These are phyloP conservation scores for Sycophaga agraensis DNA, from an alignment of 1,140 invertebrate species.

Conservation along the genomic window DNA sequence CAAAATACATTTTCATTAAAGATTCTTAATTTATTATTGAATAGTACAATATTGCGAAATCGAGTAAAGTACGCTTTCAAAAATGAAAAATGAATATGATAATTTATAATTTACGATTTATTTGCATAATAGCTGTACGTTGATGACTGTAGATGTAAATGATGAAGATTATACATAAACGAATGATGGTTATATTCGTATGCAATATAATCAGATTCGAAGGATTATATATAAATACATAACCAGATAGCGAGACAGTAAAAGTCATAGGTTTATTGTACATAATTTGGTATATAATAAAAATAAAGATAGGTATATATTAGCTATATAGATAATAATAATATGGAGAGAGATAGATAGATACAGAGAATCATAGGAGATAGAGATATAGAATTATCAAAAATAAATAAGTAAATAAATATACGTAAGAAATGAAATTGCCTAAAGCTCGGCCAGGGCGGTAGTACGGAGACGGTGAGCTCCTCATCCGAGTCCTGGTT, in stretches of 20 bases:
- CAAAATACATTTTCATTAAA: no score
- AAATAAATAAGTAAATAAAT: constrained; percentile 47
- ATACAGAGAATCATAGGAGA: constrained; percentile 27
- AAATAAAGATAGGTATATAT: neutral
- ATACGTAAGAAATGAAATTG: constrained; percentile 60
- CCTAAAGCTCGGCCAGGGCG: constrained; percentile 60
- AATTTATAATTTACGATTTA: neutral
- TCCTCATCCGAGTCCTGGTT: constrained; percentile 57
- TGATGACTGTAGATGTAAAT: neutral
- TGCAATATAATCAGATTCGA: no score
- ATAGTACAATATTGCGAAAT: no score
- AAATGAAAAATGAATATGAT: no score
- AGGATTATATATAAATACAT: constrained; percentile 27
- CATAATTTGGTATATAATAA: constrained; percentile 13
- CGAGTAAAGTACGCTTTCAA: no score
- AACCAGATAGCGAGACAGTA: constrained; percentile 12
- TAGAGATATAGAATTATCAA: constrained; percentile 32
- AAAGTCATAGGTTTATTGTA: constrained; percentile 27
- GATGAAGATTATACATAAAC: neutral
- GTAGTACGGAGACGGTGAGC: constrained; percentile 58
- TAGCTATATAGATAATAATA: neutral
- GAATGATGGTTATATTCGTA: no score
- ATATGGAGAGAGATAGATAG: constrained; percentile 26
- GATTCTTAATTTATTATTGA: no score
- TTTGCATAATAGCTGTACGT: neutral